A percentile compares a stretch with the other conserved stretches of the same genome.
phyloP scores from a whole-genome alignment of 2,888 invertebrate species.

The Eristalis pertinax region DNA sequence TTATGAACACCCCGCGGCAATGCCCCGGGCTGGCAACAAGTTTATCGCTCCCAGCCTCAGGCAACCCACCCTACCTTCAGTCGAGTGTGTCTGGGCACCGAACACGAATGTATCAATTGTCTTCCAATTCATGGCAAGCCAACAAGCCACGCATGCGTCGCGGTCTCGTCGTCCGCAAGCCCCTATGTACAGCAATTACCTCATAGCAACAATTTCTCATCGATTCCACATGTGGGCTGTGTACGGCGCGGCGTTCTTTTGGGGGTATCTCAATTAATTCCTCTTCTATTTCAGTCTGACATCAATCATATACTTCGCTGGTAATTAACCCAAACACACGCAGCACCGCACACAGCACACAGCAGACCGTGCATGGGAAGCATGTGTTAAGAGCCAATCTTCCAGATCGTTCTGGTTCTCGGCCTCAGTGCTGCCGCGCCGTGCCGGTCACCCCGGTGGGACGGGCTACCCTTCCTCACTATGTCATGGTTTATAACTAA shows the following conservation, averaged over 20 bases:
- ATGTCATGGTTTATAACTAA: constrained; percentile 30
- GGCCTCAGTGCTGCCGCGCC: not conserved
- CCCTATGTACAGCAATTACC: not conserved
- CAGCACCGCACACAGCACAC: not conserved
- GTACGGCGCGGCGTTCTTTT: not conserved
- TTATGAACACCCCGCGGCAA: not conserved
- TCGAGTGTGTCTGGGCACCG: not conserved
- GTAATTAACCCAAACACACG: constrained; percentile 4
- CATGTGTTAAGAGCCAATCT: constrained; percentile 49
- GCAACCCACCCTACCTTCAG: not conserved
- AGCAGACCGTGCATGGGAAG: not conserved
- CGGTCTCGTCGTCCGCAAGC: not conserved
- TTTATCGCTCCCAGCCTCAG: not conserved
- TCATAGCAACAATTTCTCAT: not conserved
- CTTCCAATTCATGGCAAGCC: not conserved
- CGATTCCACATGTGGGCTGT: not conserved
- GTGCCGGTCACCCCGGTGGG: not conserved
- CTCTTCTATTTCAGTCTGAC: not conserved
- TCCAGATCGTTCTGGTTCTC: constrained; percentile 17
- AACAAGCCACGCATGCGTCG: not conserved
- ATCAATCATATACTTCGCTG: not conserved
- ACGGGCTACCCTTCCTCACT: not conserved
- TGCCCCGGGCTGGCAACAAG: too few relatives aligned
- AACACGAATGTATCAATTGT: not conserved
- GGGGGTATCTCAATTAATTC: not conserved